Evolutionary conservation across 2,797 vertebrate species (phyloP), one percentile per base, ranked within the genome.

Genomic region (Halcyon badia): DNA sequence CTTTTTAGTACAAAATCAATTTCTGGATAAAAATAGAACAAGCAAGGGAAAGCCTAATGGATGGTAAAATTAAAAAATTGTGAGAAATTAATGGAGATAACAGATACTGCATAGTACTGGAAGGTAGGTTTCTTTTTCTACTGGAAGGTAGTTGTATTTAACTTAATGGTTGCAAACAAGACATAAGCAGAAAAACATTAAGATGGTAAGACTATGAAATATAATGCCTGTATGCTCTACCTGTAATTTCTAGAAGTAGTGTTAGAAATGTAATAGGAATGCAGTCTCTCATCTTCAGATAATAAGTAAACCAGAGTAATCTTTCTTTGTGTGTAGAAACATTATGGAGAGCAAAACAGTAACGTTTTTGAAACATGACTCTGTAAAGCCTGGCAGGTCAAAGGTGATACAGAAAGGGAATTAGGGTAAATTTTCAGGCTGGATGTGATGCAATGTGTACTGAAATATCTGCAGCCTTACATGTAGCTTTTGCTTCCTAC

Each of bases 1-100:
- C 25, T 73, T 41, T 94, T 95, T 95, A 87, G 95, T 96, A 94
- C 71, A 95, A 94, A 96, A 92, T 68, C 94, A 52, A 93, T 91
- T 94, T 97, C 79, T 85, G 44, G 37, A 95, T 94, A 88, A 93
- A 93, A 95, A 70, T 56, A 92, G 81, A 97, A 86, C 26, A 90
- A 97, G 51, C 30, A 82, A 60, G 69, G 51, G 76, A 96, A 95
- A 94, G 88, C 72, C 65, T 93, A 84, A 52, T 92, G 84, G 78
- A 61, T 93, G 75, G 70, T 95, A 81, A 96, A 96, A 96, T 94
- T 70, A 93, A 54, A n/a, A 93, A 97, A 94, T 69, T 77, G 42
- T 95, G 61, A 97, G 89, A 83, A 97, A 97, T 78, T 91, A 93
- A 89, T 66, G 73, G 91, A 90, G 49, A 79, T 58, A 82, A 88